Percentiles rank a stretch among this genome's conserved stretches.
phyloP scores from a whole-genome alignment of 1,140 invertebrate species.

The Liolophura sinensis region DNA sequence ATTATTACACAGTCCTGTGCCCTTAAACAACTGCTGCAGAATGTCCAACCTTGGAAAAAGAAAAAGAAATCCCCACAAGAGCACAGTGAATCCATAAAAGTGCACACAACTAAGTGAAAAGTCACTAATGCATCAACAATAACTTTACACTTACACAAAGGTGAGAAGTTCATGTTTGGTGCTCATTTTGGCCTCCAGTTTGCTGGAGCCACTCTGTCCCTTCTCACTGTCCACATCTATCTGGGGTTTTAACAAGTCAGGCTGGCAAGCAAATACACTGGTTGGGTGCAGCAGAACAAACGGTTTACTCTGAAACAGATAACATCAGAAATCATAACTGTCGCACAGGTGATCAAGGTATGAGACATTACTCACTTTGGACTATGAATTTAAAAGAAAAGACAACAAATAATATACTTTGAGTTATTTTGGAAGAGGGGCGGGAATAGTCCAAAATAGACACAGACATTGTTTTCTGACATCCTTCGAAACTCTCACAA shows the following conservation, averaged over 20 bases:
- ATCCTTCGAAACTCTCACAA: no score
- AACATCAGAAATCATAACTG: background rate
- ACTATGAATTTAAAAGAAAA: no score
- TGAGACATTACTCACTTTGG: no score
- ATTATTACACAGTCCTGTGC: no score
- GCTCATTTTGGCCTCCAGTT: constrained; percentile 65
- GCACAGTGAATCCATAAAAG: background rate
- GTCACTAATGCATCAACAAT: background rate
- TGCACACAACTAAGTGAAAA: background rate
- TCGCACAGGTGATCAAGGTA: no score
- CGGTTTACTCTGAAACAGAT: constrained; percentile 68
- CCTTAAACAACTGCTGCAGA: no score
- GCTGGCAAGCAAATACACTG: constrained; percentile 81
- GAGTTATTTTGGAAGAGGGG: no score
- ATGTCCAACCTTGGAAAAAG: no score
- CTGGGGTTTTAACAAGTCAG: constrained; percentile 76
- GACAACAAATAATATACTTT: no score
- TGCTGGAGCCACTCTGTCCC: constrained; percentile 23
- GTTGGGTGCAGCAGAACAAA: constrained; percentile 91
- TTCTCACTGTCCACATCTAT: constrained; percentile 66
- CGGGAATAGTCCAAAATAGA: no score
- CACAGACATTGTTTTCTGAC: no score
- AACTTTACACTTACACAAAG: constrained; percentile 74
- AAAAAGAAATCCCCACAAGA: background rate
- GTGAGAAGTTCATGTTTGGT: constrained; percentile 84